Evolutionary conservation across 1,140 invertebrate species (phyloP).

Genomic region (Polyergus mexicanus): DNA sequence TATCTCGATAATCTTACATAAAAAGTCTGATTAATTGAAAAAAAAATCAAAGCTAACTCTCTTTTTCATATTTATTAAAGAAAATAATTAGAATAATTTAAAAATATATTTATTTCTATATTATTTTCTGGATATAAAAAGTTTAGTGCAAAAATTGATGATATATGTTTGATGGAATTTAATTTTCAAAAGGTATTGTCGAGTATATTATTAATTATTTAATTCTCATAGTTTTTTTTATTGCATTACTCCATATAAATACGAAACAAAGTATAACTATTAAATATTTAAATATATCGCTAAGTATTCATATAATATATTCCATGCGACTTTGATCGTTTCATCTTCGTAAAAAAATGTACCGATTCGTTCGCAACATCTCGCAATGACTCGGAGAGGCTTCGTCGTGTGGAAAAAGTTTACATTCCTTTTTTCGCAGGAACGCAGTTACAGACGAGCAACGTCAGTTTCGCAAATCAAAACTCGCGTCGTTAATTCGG

Average conservation of each 20-base stretch:
- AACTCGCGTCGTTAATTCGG: constrained; percentile 27
- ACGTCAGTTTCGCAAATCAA: constrained; percentile 22
- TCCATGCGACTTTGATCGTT: background rate
- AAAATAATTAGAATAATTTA: background rate
- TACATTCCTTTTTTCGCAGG: constrained; percentile 37
- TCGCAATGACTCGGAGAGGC: background rate
- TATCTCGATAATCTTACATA: background rate
- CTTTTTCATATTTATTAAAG: background rate
- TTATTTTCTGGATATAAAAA: background rate
- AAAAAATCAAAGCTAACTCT: background rate
- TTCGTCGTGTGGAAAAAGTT: constrained; percentile 41
- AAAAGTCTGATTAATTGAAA: background rate
- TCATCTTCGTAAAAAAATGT: constrained; percentile 3
- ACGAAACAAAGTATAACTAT: background rate
- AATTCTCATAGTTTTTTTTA: too few relatives aligned
- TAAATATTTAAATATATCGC: background rate
- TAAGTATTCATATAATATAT: background rate
- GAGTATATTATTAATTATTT: too few relatives aligned
- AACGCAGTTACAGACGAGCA: background rate
- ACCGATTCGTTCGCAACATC: background rate
- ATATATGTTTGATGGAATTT: too few relatives aligned
- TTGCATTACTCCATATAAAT: background rate
- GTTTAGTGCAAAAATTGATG: background rate
- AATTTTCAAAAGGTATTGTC: too few relatives aligned
- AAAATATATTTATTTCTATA: background rate